Evolutionary conservation across 2,113 vertebrate genomes (phyloP).

Genomic region (Periophthalmodon schlosseri): DNA sequence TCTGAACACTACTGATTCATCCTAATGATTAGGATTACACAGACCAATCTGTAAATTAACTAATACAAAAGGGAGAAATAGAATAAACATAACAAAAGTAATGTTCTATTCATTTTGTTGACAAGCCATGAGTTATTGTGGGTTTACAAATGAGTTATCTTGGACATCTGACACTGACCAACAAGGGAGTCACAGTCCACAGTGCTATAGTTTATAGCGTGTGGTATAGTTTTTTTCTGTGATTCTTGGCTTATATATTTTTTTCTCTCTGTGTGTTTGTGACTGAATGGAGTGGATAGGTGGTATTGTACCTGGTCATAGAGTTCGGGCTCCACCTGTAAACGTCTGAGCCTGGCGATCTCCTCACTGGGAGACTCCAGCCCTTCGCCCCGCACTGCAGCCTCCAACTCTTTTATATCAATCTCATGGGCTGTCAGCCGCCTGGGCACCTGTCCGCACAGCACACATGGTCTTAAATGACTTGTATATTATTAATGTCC

Average conservation of each 20-base stretch:
- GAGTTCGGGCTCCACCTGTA: constrained; percentile 84
- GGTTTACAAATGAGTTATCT: background rate
- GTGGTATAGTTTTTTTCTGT: background rate
- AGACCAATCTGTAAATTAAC: background rate
- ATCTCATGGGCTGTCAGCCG: constrained; percentile 93
- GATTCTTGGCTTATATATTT: background rate
- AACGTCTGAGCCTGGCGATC: constrained; percentile 88
- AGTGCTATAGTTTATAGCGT: no score
- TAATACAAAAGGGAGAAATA: background rate
- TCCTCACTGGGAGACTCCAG: constrained; percentile 91
- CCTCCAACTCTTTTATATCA: constrained; percentile 93
- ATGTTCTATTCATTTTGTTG: no score
- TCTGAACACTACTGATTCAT: no score
- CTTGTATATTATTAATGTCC: background rate
- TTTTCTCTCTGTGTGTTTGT: background rate
- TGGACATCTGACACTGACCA: background rate
- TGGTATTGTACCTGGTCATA: constrained; percentile 69
- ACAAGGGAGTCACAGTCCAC: background rate
- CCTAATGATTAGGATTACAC: no score
- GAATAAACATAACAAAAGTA: no score
- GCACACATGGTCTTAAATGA: background rate
- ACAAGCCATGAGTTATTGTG: no score
- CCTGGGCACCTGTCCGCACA: constrained; percentile 81
- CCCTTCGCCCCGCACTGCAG: constrained; percentile 82
- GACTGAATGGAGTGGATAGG: background rate